Percentiles rank a stretch among this genome's conserved stretches.
Conservation (phyloP, 2,113 vertebrate genomes). For the Mesembrinibis cayennensis region DNA sequence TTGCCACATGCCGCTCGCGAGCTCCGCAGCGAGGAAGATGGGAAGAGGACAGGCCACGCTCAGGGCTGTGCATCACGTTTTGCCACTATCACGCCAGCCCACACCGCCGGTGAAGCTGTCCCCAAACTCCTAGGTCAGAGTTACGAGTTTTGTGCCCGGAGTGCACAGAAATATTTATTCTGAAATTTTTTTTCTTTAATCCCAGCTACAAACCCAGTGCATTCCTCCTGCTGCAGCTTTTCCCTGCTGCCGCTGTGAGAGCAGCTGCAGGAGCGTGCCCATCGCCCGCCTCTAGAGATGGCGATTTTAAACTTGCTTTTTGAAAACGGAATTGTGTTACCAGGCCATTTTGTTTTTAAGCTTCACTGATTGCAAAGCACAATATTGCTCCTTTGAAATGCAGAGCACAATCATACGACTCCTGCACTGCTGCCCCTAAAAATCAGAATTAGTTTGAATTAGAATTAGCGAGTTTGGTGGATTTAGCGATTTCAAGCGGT, state of each 20-base stretch:
- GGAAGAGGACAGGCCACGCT: background rate
- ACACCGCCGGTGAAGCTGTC: fast-evolving
- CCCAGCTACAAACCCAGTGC: background rate
- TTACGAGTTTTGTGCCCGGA: background rate
- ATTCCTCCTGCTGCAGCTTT: background rate
- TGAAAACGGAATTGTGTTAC: fast-evolving
- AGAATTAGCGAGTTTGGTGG: background rate
- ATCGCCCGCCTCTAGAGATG: background rate
- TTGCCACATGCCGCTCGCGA: fast-evolving
- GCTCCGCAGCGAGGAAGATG: fast-evolving
- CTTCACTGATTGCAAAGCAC: background rate
- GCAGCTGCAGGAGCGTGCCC: background rate
- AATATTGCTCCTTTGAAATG: background rate
- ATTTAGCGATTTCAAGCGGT: fast-evolving
- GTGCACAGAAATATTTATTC: background rate
- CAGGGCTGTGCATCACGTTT: fast-evolving
- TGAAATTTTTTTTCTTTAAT: background rate
- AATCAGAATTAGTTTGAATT: background rate
- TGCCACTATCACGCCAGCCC: background rate
- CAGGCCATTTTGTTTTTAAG: background rate
- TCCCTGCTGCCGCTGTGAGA: background rate
- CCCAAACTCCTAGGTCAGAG: background rate
- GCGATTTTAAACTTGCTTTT: background rate
- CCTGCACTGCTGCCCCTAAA: background rate
- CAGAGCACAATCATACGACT: fast-evolving